Evolutionary conservation across 2,888 invertebrate species (phyloP).

Genomic region (Drosophila helvetica): DNA sequence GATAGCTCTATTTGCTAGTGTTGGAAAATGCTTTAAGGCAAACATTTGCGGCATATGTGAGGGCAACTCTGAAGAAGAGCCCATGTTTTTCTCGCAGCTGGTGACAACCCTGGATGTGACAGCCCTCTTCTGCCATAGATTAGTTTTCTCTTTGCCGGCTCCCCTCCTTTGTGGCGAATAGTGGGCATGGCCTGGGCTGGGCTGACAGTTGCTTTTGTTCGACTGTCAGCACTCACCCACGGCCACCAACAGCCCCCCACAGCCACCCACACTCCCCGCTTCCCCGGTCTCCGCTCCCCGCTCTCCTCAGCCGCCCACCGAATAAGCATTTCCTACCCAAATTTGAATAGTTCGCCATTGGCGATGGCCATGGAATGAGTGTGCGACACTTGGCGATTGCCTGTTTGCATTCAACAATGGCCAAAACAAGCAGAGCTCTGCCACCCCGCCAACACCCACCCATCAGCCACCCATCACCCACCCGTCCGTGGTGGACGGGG

Average conservation of each 20-base stretch:
- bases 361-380: slow-evolving; percentile 39
- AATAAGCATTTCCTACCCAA: slow-evolving; percentile 12
- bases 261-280: too few species aligned
- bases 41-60: too few species aligned
- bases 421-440: slow-evolving; percentile 64
- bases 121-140: slow-evolving; percentile 27
- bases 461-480: background rate
- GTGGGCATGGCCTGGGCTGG: slow-evolving; percentile 5
- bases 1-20: too few species aligned
- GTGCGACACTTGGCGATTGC: slow-evolving; percentile 60
- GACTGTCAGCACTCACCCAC: slow-evolving; percentile 17
- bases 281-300: too few species aligned
- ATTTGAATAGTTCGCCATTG: slow-evolving; percentile 55
- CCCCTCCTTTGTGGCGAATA: slow-evolving; percentile 27
- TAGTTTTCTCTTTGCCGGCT: slow-evolving; percentile 11
- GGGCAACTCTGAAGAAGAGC: too few species aligned
- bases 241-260: too few species aligned
- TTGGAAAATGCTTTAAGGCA: too few species aligned
- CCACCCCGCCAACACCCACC: slow-evolving; percentile 45
- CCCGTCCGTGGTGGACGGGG: background rate
- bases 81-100: background rate
- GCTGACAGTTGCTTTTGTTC: slow-evolving; percentile 36
- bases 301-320: background rate
- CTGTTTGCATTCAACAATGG: slow-evolving; percentile 68
- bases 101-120: slow-evolving; percentile 34